Conservation (phyloP, 2,113 vertebrate genomes). For the Limanda limanda region DNA sequence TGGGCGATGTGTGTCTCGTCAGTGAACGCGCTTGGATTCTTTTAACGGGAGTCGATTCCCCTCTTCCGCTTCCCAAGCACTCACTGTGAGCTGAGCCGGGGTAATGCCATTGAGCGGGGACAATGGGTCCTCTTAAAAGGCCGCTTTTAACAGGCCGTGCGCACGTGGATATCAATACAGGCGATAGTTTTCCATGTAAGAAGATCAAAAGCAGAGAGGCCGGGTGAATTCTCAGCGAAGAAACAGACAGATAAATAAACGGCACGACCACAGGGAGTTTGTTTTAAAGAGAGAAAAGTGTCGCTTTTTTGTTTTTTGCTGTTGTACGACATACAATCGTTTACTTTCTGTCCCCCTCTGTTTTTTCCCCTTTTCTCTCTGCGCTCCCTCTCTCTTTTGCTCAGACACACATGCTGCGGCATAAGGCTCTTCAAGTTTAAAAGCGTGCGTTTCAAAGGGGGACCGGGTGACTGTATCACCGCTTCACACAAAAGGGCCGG, state of each 20-base stretch:
- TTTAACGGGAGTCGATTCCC: slow-evolving; percentile 83
- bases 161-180: slow-evolving; percentile 75
- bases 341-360: slow-evolving; percentile 24
- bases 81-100: slow-evolving; percentile 75
- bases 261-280: slow-evolving; percentile 68
- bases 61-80: slow-evolving; percentile 81
- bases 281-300: slow-evolving; percentile 59
- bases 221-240: slow-evolving; percentile 55
- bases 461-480: slow-evolving; percentile 67
- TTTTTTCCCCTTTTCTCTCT: slow-evolving; percentile 14
- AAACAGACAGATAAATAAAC: slow-evolving; percentile 67
- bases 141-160: slow-evolving; percentile 75
- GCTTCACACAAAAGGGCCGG: slow-evolving; percentile 73
- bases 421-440: slow-evolving; percentile 76
- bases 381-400: slow-evolving; percentile 50
- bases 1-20: slow-evolving; percentile 81
- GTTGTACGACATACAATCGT: slow-evolving; percentile 65
- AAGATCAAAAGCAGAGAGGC: slow-evolving; percentile 73
- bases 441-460: slow-evolving; percentile 74
- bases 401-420: slow-evolving; percentile 73
- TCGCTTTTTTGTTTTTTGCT: slow-evolving; percentile 64
- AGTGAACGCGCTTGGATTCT: slow-evolving; percentile 78
- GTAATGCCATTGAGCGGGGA: slow-evolving; percentile 79
- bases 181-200: slow-evolving; percentile 75
- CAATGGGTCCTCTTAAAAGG: slow-evolving; percentile 79